Evolutionary conservation across 2,888 invertebrate species (phyloP), one percentile per base, ranked within the genome.

Genomic region (Oscheius sp.): DNA sequence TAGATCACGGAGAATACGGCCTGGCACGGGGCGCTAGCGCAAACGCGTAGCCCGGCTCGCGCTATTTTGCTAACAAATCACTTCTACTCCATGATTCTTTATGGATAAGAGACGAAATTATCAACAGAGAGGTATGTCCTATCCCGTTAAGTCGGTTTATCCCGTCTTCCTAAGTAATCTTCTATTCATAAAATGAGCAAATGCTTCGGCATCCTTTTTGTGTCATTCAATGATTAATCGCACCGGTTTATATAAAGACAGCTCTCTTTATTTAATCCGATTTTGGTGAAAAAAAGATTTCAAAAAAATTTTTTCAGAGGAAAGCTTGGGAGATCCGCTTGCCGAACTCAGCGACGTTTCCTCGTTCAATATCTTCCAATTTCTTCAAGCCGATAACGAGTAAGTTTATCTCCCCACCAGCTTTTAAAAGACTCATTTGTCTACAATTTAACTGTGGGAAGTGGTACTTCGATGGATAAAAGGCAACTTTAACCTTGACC

Each of bases 311-410:
- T 9, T 59, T 82, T 65, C 69, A 80, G 82, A 80, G 49, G 83
- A 84, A 45, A 73, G 74, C 9, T 84, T 79, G 72, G 68, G 74
- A 8, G 85, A 86, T 70, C 84, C 86, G 17, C 70, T 86, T 45
- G 74, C 68, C 45, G 71, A 77, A 36, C 71, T 72, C 68, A 82
- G 73, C 45, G 78, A 81, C 74, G 73, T 79, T 26, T 70, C 73
- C n/a, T 70, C 73, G 64, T 86, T 86, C 78, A 82, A 86, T 71
- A 85, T 86, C 68, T 72, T 86, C 22, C 77, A 83, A 38, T 86
- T 85, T 56, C 75, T 86, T 28, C 62, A 74, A 66, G 75, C 71
- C 61, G 81, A 77, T 47, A 73, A 70, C 72, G 83, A 81, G 82
- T 82, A 59, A 80, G 82, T 73, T 51, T 51, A n/a, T 17, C 8